Percentiles rank a stretch among this genome's conserved stretches.
phyloP scores from a whole-genome alignment of 2,113 vertebrate genomes.

The Potamarius usumacintae region DNA sequence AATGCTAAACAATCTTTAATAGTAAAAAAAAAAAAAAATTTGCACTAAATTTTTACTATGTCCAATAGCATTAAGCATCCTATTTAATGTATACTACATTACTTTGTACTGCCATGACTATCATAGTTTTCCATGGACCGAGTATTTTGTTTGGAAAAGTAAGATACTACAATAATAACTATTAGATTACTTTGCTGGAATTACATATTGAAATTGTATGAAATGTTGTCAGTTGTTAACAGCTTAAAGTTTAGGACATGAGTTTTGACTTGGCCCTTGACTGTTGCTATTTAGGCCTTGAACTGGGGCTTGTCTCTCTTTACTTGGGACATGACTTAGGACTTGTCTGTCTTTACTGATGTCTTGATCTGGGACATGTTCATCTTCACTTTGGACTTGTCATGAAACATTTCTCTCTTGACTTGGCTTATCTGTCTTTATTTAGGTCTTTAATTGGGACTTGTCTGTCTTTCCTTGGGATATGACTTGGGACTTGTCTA shows the following conservation, averaged over 20 bases:
- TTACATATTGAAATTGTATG: not conserved
- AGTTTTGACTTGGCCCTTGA: not conserved
- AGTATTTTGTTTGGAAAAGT: not conserved
- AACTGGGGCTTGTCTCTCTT: not conserved
- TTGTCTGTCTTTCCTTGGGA: not conserved
- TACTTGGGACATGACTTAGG: not conserved
- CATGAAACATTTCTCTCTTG: no score
- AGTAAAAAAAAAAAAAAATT: not conserved
- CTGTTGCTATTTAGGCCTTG: not conserved
- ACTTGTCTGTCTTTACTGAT: not conserved
- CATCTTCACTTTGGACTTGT: not conserved
- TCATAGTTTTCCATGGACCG: not conserved
- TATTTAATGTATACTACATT: not conserved
- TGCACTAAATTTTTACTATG: not conserved
- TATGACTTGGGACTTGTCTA: not conserved
- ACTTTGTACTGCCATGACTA: not conserved
- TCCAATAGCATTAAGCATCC: not conserved
- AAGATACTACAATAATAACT: not conserved
- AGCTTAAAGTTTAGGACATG: not conserved
- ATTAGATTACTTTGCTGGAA: not conserved
- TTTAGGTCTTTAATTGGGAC: not conserved
- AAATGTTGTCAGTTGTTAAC: not conserved
- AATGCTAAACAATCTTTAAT: not conserved
- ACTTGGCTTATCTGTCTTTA: not conserved
- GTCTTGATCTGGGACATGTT: not conserved